Evolutionary conservation across 2,113 vertebrate species (phyloP).

Genomic region (Emydura subglobosa): DNA sequence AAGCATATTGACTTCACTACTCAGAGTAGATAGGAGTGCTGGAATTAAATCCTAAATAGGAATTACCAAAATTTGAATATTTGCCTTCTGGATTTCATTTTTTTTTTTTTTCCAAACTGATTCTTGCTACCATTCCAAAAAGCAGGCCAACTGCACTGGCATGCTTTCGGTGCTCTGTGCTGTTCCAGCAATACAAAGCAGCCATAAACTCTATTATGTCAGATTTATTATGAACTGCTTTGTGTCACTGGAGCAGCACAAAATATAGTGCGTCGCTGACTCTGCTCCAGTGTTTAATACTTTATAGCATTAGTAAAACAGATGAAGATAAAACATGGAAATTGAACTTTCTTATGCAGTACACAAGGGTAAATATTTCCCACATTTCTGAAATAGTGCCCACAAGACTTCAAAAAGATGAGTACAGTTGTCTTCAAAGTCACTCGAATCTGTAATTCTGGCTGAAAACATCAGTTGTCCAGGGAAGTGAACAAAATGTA

Average conservation of each 20-base stretch:
- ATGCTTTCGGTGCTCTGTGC: neutral
- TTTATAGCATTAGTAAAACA: neutral
- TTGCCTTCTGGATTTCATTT: neutral
- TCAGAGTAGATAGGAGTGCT: neutral
- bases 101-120: neutral
- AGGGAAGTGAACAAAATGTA: neutral
- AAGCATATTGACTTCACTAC: accelerated
- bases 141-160: neutral
- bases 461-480: neutral
- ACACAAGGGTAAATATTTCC: neutral
- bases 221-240: neutral
- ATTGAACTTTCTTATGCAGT: neutral
- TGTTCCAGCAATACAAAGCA: neutral
- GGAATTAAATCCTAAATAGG: neutral
- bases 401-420: neutral
- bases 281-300: neutral
- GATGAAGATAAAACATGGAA: neutral
- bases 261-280: neutral
- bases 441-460: neutral
- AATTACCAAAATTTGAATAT: neutral
- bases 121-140: neutral
- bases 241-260: neutral
- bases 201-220: neutral
- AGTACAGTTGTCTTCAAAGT: neutral
- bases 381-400: neutral